Base-by-base conservation (phyloP, 2,797 vertebrate genomes). In the Lepilemur septentrionalis region DNA sequence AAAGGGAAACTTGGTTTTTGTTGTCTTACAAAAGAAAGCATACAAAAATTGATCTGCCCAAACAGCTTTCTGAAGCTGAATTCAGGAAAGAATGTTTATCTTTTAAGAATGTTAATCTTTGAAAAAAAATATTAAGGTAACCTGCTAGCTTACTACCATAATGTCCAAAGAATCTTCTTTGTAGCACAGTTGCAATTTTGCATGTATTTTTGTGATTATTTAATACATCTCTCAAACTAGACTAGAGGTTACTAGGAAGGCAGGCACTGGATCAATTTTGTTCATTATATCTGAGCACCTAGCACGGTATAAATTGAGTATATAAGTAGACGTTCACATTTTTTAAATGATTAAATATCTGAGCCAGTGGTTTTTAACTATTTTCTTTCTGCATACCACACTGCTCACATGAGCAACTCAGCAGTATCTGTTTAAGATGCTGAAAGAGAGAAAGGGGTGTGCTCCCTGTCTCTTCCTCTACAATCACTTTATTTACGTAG, bases 21-120 rank as follows among this genome's bases (percentile, higher is more conserved):
- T 91, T 95, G 38, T 85, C 18, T 79, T 90, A 87, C 6, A 43
- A 83, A 94, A 85, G 23, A 81, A 94, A 91, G 9, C 30, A 61
- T 73, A 6, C n/a, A 70, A 76, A 89, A 87, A 41, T 92, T 87
- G 20, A 89, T 63, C n/a, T 76, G 8, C 12, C 52, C 46, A 73
- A 70, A 75, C 22, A 59, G 11, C 67, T 80, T 61, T 89, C 46
- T 90, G 50, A 61, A 86, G 50, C 32, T 97, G 57, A 92, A 85
- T 82, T 95, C 38, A 89, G 61, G 23, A 82, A 82, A 72, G 32
- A 84, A 67, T 78, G n/a, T 76, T 78, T 76, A 59, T 67, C 41
- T 94, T 94, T 61, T 75, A 65, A 70, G 67, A 86, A 43, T 73
- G 1, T 28, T 95, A 91, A 35, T 67, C 52, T 38, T 65, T 50